These are phyloP conservation scores for Chaetodon auriga DNA, from an alignment of 2,113 vertebrate genomes.

Conservation along the genomic window DNA sequence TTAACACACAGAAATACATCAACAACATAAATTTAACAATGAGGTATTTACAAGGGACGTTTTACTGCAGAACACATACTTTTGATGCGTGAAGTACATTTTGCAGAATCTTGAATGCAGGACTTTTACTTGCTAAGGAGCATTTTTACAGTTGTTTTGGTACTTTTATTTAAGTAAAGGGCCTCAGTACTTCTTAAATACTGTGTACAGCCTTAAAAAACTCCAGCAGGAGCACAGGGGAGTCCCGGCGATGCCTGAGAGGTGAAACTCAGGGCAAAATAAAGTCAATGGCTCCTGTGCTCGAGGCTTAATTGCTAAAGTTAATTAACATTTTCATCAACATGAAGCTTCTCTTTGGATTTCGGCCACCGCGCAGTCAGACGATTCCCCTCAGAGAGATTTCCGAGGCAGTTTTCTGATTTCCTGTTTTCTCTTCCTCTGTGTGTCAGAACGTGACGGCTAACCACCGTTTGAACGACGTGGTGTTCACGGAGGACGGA, in stretches of 20 bases:
- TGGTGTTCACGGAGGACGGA: constrained; percentile 92
- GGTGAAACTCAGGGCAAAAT: neutral
- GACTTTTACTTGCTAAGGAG: neutral
- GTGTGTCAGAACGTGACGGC: constrained; percentile 92
- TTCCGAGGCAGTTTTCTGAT: neutral
- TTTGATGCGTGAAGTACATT: too few relatives aligned
- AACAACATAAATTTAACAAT: too few relatives aligned
- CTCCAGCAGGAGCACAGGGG: neutral
- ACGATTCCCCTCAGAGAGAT: neutral
- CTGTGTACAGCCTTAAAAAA: neutral
- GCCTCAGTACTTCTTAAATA: neutral
- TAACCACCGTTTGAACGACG: constrained; percentile 95
- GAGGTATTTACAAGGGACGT: too few relatives aligned
- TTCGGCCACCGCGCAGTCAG: neutral
- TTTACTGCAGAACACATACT: too few relatives aligned
- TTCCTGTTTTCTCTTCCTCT: constrained; percentile 8
- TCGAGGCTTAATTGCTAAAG: neutral
- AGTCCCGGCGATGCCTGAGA: neutral
- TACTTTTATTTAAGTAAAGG: too few relatives aligned
- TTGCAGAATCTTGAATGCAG: too few relatives aligned
- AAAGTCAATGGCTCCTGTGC: neutral
- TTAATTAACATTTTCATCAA: neutral
- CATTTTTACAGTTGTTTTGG: neutral
- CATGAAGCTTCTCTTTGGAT: neutral
- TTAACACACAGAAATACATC: too few relatives aligned